Evolutionary conservation across 2,113 vertebrate genomes (phyloP).

Genomic region (Lota lota): DNA sequence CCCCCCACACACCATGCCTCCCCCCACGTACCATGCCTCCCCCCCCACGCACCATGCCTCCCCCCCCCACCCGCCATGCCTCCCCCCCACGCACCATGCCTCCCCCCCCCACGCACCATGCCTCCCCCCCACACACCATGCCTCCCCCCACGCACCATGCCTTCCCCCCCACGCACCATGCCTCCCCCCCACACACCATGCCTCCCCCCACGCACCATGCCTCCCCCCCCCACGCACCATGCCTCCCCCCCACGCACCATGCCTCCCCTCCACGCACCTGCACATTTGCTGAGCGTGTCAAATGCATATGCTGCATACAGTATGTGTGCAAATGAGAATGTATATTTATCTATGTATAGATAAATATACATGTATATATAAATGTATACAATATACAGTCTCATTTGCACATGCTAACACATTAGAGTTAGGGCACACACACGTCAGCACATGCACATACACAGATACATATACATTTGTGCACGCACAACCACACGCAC

Average conservation of each 20-base stretch:
- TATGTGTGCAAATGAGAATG: background rate
- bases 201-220: background rate
- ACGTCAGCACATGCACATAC: background rate
- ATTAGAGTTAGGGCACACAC: conserved; percentile 1
- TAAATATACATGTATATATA: conserved; percentile 3
- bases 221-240: background rate
- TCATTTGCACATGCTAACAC: conserved; percentile 1
- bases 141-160: background rate
- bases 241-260: too few relatives aligned
- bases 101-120: too few relatives aligned
- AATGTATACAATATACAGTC: conserved; percentile 10
- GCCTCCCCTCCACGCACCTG: background rate
- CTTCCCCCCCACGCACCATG: too few relatives aligned
- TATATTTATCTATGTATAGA: conserved; percentile 23
- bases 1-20: too few relatives aligned
- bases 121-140: too few relatives aligned
- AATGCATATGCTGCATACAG: background rate
- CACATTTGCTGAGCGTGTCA: background rate
- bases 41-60: too few relatives aligned
- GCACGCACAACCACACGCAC: background rate
- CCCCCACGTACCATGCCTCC: too few relatives aligned
- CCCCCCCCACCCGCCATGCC: too few relatives aligned
- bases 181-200: too few relatives aligned
- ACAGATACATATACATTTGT: background rate
- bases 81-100: too few relatives aligned